Percentiles rank a stretch among this genome's conserved stretches.
phyloP scores from a whole-genome alignment of 1,140 invertebrate species.

The Papilio machaon region DNA sequence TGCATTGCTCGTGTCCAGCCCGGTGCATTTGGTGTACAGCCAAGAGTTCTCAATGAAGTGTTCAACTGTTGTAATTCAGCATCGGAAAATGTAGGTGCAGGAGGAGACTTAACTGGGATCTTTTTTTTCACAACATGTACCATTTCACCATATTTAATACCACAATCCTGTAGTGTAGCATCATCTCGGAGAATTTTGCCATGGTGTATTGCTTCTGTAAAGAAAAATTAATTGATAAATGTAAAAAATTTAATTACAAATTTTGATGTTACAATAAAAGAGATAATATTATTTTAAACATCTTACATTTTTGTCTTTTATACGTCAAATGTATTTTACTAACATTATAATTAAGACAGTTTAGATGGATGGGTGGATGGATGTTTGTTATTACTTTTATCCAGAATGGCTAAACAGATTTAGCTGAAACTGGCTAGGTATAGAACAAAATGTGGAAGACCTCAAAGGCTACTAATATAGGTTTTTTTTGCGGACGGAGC shows the following conservation, averaged over 20 bases:
- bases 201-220: slow-evolving; percentile 74
- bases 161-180: slow-evolving; percentile 65
- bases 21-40: slow-evolving; percentile 75
- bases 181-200: slow-evolving; percentile 73
- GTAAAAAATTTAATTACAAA: background rate
- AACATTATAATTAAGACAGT: too few relatives aligned
- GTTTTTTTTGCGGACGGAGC: background rate
- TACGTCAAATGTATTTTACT: too few relatives aligned
- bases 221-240: background rate
- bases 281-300: too few relatives aligned
- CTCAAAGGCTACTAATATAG: too few relatives aligned
- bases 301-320: too few relatives aligned
- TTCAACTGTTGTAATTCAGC: slow-evolving; percentile 68
- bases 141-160: slow-evolving; percentile 75
- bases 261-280: too few relatives aligned
- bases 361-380: too few relatives aligned
- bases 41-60: slow-evolving; percentile 63
- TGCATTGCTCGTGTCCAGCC: slow-evolving; percentile 78
- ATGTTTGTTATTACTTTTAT: too few relatives aligned
- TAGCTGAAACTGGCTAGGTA: too few relatives aligned
- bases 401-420: too few relatives aligned
- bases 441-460: too few relatives aligned
- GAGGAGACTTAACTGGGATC: slow-evolving; percentile 45
- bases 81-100: slow-evolving; percentile 63
- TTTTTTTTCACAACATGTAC: slow-evolving; percentile 77